These are phyloP conservation scores for Acrossocheilus wenchowensis DNA, from an alignment of 2,797 vertebrate genomes.

Conservation along the genomic window DNA sequence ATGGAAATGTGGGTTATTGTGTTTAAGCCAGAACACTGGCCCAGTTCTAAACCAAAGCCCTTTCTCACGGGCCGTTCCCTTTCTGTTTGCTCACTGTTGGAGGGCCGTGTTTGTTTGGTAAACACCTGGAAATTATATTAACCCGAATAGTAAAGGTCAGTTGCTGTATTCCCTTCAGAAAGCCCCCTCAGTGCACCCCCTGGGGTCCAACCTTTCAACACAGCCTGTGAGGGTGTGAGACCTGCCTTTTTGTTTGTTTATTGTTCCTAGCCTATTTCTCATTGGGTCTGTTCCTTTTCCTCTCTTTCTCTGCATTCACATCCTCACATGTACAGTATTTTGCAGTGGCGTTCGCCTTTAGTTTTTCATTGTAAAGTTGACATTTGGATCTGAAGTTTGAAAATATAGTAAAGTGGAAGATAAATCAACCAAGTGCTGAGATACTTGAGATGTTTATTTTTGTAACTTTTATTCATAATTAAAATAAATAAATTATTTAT, in stretches of 20 bases:
- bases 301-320: conserved; percentile 14
- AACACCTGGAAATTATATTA: conserved; percentile 44
- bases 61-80: conserved; percentile 25
- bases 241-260: conserved; percentile 48
- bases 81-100: conserved; percentile 24
- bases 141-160: conserved; percentile 50
- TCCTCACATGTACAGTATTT: not conserved
- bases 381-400: not conserved
- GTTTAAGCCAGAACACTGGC: conserved; percentile 18
- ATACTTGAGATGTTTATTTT: not conserved
- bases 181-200: conserved; percentile 1
- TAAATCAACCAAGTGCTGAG: not conserved
- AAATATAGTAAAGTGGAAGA: not conserved
- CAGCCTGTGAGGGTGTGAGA: conserved; percentile 6
- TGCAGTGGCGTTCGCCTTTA: not conserved
- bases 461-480: not conserved
- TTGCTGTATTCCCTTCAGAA: conserved; percentile 27
- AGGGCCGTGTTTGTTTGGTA: conserved; percentile 44
- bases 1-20: conserved; percentile 42
- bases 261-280: conserved; percentile 3
- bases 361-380: not conserved
- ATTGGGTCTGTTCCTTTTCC: conserved; percentile 32
- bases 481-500: not conserved
- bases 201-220: conserved; percentile 33
- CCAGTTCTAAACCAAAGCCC: conserved; percentile 6